Evolutionary conservation across 1,140 invertebrate species (phyloP).

Genomic region (Scylla paramamosain): DNA sequence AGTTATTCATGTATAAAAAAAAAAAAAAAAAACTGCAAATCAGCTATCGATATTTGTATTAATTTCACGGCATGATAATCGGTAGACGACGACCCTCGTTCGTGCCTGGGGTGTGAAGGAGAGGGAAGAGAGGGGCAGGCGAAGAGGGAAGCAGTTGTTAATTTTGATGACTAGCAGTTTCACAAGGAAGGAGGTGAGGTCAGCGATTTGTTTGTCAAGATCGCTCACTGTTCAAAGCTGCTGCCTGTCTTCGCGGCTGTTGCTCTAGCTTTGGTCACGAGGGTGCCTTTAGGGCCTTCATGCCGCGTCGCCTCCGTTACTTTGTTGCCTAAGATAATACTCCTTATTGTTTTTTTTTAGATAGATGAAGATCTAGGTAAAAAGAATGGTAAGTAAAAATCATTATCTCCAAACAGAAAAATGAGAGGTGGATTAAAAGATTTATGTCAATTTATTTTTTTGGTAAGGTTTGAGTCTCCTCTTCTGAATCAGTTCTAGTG

Average conservation of each 20-base stretch:
- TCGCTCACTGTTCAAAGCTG: not conserved
- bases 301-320: too few relatives aligned
- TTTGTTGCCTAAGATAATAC: too few relatives aligned
- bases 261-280: not conserved
- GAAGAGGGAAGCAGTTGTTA: not conserved
- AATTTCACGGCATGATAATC: not conserved
- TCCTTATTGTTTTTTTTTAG: too few relatives aligned
- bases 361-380: too few relatives aligned
- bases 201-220: not conserved
- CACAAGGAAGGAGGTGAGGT: constrained; percentile 4
- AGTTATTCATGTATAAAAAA: not conserved
- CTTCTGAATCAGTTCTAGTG: too few relatives aligned
- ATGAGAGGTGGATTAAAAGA: too few relatives aligned
- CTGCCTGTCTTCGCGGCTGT: not conserved
- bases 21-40: not conserved
- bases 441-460: too few relatives aligned
- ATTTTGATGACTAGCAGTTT: not conserved
- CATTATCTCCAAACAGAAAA: too few relatives aligned
- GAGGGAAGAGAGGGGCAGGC: not conserved
- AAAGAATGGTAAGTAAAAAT: too few relatives aligned
- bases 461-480: too few relatives aligned
- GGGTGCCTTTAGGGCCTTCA: too few relatives aligned
- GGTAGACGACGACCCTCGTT: not conserved
- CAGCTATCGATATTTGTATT: not conserved
- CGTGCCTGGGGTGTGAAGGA: not conserved